Conservation (phyloP, 2,113 vertebrate genomes). For the Spea bombifrons region DNA sequence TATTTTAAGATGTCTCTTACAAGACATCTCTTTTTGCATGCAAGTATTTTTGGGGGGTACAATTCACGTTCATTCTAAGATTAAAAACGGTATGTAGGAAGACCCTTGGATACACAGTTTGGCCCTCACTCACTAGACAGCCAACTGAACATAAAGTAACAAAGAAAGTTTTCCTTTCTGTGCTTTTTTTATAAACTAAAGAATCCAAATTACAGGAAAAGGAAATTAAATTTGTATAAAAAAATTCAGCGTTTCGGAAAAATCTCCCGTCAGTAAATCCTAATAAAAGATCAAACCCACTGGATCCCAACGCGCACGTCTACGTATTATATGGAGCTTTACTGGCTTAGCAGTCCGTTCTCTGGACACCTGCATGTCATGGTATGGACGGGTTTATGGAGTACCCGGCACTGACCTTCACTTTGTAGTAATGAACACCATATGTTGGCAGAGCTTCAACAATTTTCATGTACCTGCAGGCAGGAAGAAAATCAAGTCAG, state of each 20-base stretch:
- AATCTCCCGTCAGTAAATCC: background rate
- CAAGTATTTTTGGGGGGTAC: too few species aligned
- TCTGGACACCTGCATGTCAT: background rate
- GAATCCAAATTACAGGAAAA: background rate
- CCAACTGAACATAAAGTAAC: too few species aligned
- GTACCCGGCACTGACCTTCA: conserved; percentile 79
- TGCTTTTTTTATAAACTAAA: background rate
- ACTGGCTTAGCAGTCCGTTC: background rate
- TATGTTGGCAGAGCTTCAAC: conserved; percentile 93
- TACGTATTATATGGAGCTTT: background rate
- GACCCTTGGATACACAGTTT: too few species aligned
- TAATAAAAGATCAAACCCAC: conserved; percentile 22
- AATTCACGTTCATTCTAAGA: too few species aligned
- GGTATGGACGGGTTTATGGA: conserved; percentile 16
- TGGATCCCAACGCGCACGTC: background rate
- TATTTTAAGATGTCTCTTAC: too few species aligned
- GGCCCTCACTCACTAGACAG: too few species aligned
- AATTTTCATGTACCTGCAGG: conserved; percentile 87
- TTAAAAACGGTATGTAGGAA: too few species aligned
- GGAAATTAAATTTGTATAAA: conserved; percentile 26
- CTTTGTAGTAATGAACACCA: conserved; percentile 96
- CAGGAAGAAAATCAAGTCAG: background rate
- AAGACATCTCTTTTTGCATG: too few species aligned
- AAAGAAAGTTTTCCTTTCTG: too few species aligned
- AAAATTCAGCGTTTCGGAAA: background rate